Evolutionary conservation across 2,797 vertebrate genomes (phyloP).

Genomic region (Vultur gryphus): DNA sequence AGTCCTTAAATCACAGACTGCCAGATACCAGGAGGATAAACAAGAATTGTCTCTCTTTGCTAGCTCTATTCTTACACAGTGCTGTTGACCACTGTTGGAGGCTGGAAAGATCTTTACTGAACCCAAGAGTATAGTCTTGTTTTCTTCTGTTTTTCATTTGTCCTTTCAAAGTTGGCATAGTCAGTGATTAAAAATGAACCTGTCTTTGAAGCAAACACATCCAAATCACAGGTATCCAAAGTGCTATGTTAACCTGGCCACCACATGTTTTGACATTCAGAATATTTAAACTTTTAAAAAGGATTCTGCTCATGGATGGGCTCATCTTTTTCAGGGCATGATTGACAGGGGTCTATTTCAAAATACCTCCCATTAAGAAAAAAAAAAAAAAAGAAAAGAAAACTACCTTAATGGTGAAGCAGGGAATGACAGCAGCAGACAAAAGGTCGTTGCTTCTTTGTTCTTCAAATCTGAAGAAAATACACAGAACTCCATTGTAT

Average conservation of each 20-base stretch:
- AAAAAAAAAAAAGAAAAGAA: background rate
- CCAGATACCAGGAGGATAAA: background rate
- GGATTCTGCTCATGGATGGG: background rate
- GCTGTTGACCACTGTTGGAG: background rate
- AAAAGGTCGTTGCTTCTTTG: constrained; percentile 45
- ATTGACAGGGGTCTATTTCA: constrained; percentile 31
- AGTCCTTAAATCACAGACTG: background rate
- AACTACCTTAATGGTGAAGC: constrained; percentile 42
- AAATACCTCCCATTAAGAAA: background rate
- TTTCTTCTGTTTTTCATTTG: background rate
- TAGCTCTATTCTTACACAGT: background rate
- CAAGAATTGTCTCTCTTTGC: background rate
- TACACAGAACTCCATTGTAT: constrained; percentile 56
- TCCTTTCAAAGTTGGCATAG: background rate
- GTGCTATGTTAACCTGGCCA: background rate
- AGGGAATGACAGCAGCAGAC: constrained; percentile 49
- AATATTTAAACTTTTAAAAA: background rate
- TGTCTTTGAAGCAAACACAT: background rate
- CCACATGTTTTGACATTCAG: background rate
- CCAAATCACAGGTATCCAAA: background rate
- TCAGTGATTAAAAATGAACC: background rate
- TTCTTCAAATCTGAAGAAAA: constrained; percentile 61
- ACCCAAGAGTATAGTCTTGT: background rate
- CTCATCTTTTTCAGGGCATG: constrained; percentile 1
- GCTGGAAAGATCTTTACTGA: background rate